A percentile compares a stretch with the other conserved stretches of the same genome.
Evolutionary conservation across 2,113 vertebrate genomes (phyloP).

Genomic region (Sapayoa aenigma): DNA sequence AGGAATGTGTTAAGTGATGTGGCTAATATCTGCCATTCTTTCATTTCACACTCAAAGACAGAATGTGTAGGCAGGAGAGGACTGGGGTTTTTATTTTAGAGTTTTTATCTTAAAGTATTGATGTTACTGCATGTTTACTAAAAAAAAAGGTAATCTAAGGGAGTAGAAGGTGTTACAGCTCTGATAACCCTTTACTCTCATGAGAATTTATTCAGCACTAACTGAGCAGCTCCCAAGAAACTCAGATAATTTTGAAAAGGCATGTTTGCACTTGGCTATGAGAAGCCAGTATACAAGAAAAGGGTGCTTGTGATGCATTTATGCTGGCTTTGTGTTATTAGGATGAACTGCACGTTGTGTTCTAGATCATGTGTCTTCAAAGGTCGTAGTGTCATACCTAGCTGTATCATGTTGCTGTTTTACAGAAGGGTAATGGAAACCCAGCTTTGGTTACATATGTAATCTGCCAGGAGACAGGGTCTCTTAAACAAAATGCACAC

Average conservation of each 20-base stretch:
- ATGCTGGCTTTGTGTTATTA: background rate
- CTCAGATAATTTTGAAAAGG: background rate
- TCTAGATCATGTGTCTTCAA: background rate
- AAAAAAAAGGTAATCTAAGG: conserved; percentile 4
- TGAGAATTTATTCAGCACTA: background rate
- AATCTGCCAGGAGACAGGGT: background rate
- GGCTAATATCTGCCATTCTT: conserved; percentile 16
- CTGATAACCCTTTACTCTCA: background rate
- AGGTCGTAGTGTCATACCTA: background rate
- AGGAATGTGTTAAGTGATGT: conserved; percentile 5
- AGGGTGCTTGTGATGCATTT: background rate
- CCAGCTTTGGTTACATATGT: background rate
- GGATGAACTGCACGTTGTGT: background rate
- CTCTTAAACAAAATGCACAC: background rate
- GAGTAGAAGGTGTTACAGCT: background rate
- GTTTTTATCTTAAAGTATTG: conserved; percentile 10
- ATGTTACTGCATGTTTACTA: background rate
- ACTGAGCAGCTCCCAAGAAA: background rate
- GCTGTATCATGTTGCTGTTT: background rate
- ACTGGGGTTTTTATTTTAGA: background rate
- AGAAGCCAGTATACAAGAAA: background rate
- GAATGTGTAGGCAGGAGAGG: conserved; percentile 4
- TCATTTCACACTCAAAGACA: conserved; percentile 32
- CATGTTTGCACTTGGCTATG: background rate
- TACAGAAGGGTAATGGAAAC: conserved; percentile 1